Evolutionary conservation across 1,140 invertebrate species (phyloP), one percentile per base, ranked within the genome.

Genomic region (Centruroides vittatus): DNA sequence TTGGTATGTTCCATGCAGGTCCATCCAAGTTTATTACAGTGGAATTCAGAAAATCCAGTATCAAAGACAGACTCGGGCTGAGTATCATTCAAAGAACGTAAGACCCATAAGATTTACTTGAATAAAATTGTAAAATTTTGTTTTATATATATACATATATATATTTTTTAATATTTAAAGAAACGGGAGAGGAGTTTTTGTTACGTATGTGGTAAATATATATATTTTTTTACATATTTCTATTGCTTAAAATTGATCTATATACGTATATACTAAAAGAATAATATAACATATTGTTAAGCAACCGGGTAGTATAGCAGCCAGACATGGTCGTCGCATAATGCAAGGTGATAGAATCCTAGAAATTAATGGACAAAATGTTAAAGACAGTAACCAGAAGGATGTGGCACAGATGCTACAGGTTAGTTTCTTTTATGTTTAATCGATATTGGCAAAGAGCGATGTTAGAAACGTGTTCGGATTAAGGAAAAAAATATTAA

Each of bases 141-240:
- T 23, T 23, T 1, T 23, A 23, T 23, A 23, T 2, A 23, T 23
- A 23, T 23, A 23, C 2, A 23, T 2, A 23, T 23, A 23, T 23
- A 23, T 23, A 23, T 23, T 1, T 23, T 23, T 23, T 41, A 5
- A 41, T 8, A 8, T 41, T 41, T 41, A 0, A 63, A 65, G 63
- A 36, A 66, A 66, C 61, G 67, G 64, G 47, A 23, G 61, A 50
- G 67, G 67, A 50, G 66, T 68, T 46, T 68, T 68, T 51, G 58
- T 68, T 12, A 68, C 67, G 4, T 68, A 68, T 58, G 64, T 67
- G 46, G 67, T 68, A 65, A 68, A 58, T 67, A 49, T 9, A 52
- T n/a, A n/a, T 50, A 61, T 60, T 49, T 47, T 52, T 47, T 23
- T 23, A 23, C 0, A 10, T n/a, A 49, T 49, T 3, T 10, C 3